Evolutionary conservation across 2,797 vertebrate genomes (phyloP).

Genomic region (Lacerta bilineata): DNA sequence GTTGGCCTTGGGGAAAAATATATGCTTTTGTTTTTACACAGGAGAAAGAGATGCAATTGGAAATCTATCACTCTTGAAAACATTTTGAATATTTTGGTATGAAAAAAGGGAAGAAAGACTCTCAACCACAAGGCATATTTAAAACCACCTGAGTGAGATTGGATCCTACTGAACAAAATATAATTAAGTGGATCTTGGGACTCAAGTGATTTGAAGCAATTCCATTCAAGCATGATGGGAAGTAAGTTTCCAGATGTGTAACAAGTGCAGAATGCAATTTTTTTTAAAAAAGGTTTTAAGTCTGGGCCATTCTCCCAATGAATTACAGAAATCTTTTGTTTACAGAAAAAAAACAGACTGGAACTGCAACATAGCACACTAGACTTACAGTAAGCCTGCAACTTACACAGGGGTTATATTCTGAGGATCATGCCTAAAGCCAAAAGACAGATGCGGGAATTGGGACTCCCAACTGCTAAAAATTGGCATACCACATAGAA

Average conservation of each 20-base stretch:
- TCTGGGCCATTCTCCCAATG: not conserved
- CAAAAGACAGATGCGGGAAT: too few species aligned
- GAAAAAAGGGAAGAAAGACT: not conserved
- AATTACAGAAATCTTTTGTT: conserved; percentile 9
- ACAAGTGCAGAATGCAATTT: not conserved
- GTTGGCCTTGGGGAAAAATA: not conserved
- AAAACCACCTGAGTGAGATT: not conserved
- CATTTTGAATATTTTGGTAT: not conserved
- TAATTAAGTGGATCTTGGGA: not conserved
- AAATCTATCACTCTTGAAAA: not conserved
- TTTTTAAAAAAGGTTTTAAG: not conserved
- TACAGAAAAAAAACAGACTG: not conserved
- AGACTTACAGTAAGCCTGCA: not conserved
- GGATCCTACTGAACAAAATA: not conserved
- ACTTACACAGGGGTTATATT: too few species aligned
- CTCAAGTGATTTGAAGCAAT: not conserved
- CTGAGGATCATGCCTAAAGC: too few species aligned
- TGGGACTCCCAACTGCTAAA: too few species aligned
- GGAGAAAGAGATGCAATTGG: not conserved
- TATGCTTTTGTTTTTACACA: not conserved
- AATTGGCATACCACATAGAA: too few species aligned
- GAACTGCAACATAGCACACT: not conserved
- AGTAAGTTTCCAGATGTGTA: not conserved
- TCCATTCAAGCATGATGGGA: not conserved
- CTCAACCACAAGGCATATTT: not conserved